phyloP scores from a whole-genome alignment of 2,113 vertebrate genomes.

The Gracilinanus agilis region DNA sequence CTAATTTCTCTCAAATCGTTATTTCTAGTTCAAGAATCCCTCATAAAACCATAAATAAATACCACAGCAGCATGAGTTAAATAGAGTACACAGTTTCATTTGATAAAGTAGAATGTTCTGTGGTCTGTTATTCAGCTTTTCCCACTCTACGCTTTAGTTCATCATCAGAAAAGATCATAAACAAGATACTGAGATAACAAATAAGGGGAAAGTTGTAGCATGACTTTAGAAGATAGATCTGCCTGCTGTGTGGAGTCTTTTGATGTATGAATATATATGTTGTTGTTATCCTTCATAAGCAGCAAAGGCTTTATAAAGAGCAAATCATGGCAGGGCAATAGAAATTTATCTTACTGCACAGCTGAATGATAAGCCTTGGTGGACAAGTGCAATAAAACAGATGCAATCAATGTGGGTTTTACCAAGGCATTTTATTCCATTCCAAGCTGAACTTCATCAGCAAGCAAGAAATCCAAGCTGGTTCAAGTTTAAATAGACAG shows the following conservation, averaged over 20 bases:
- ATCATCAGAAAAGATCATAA: conserved; percentile 6
- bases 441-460: background rate
- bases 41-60: background rate
- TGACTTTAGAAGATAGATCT: background rate
- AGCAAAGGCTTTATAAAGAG: background rate
- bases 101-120: background rate
- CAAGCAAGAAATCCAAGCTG: background rate
- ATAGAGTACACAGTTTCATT: background rate
- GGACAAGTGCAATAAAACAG: background rate
- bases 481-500: background rate
- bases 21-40: background rate
- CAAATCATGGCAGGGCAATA: background rate
- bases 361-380: background rate
- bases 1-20: background rate
- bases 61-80: background rate
- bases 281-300: conserved; percentile 5
- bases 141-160: background rate
- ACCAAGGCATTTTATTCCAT: background rate
- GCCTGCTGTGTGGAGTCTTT: background rate
- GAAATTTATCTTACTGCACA: background rate
- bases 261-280: background rate
- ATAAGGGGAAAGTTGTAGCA: background rate
- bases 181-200: background rate
- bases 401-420: background rate
- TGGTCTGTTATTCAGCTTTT: background rate